Evolutionary conservation across 64 coral and sea anemone genomes (phyloP).

Genomic region (Pachyseris speciosa): DNA sequence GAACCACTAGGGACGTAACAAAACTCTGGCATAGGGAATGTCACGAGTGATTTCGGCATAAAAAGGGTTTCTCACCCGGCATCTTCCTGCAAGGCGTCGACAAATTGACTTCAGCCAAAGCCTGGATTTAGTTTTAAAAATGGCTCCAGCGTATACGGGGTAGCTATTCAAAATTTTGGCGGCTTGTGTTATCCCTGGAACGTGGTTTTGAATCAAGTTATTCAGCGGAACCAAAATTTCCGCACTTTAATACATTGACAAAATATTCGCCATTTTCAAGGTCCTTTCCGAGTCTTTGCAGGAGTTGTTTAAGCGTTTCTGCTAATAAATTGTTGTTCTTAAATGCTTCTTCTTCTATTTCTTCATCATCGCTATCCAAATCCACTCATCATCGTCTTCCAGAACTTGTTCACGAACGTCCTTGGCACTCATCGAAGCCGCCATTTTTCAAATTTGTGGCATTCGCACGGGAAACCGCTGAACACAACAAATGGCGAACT

Average conservation of each 20-base stretch:
- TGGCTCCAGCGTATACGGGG: constrained; percentile 14
- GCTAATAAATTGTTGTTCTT: constrained; percentile 6
- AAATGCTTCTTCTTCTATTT: constrained; percentile 25
- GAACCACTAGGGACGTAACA: constrained; percentile 62
- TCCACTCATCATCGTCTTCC: neutral
- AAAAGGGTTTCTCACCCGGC: constrained; percentile 45
- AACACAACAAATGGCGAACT: constrained; percentile 15
- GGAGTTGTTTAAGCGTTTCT: constrained; percentile 22
- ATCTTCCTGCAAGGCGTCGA: constrained; percentile 9
- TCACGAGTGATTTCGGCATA: constrained; percentile 51
- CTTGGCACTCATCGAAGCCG: neutral
- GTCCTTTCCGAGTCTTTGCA: constrained; percentile 11
- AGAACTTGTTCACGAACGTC: neutral
- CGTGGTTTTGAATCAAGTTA: constrained; percentile 8
- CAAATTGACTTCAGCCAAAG: constrained; percentile 31
- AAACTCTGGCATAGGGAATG: constrained; percentile 53
- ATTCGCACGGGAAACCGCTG: neutral
- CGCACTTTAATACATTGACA: constrained; percentile 23
- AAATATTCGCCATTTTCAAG: constrained; percentile 4
- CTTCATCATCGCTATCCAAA: constrained; percentile 17
- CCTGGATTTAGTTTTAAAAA: constrained; percentile 7
- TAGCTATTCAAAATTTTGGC: neutral
- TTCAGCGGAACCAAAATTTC: neutral
- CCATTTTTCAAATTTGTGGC: constrained; percentile 24
- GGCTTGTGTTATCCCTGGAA: neutral